phyloP scores from a whole-genome alignment of 2,888 invertebrate genomes.

The Ophion costatus region DNA sequence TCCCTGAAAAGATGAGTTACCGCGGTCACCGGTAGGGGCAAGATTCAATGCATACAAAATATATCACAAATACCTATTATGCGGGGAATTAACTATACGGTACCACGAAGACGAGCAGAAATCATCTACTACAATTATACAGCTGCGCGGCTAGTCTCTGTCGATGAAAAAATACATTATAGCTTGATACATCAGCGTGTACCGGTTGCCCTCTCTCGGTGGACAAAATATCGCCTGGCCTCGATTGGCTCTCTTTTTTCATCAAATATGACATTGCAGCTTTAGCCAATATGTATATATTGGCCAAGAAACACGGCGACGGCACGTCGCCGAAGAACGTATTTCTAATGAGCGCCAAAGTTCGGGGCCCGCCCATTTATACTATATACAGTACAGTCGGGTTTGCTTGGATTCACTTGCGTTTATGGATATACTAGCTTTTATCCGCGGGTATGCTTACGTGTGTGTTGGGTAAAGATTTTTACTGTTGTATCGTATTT shows the following conservation, averaged over 20 bases:
- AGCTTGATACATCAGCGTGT: not conserved
- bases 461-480: no score
- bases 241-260: not conserved
- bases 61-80: slow-evolving; percentile 31
- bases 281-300: not conserved
- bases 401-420: not conserved
- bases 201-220: not conserved
- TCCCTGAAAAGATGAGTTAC: slow-evolving; percentile 46
- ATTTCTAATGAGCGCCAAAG: not conserved
- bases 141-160: not conserved
- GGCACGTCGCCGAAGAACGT: not conserved
- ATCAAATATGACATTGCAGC: not conserved
- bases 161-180: not conserved
- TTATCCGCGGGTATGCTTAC: no score
- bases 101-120: not conserved
- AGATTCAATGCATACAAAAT: slow-evolving; percentile 49
- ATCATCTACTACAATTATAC: slow-evolving; percentile 26
- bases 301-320: not conserved
- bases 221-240: not conserved
- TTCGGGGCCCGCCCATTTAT: not conserved
- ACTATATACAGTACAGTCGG: not conserved
- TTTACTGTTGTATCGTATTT: no score
- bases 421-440: no score
- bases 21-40: slow-evolving; percentile 44
- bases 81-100: not conserved